A percentile compares a stretch with the other conserved stretches of the same genome.
Evolutionary conservation across 2,113 vertebrate species (phyloP).

Genomic region (Vulpes ferrilata): DNA sequence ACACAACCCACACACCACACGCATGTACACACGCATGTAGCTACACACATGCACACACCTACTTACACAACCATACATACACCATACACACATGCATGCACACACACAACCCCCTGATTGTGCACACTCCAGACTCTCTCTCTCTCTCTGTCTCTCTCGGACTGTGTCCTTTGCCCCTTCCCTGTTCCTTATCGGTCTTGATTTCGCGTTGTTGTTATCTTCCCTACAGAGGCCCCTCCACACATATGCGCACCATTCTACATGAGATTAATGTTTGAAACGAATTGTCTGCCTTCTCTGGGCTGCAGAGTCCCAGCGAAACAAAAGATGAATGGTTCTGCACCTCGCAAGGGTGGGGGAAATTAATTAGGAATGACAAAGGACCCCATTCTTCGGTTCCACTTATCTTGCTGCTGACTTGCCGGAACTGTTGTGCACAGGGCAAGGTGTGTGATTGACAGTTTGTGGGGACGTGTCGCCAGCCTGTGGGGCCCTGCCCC

Average conservation of each 20-base stretch:
- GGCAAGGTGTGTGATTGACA: background rate
- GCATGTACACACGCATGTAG: background rate
- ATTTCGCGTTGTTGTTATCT: conserved; percentile 53
- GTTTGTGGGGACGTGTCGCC: rapidly evolving
- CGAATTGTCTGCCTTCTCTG: conserved; percentile 74
- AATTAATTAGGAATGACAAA: conserved; percentile 78
- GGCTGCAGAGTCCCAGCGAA: conserved; percentile 70
- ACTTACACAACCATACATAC: background rate
- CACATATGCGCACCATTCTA: conserved; percentile 7
- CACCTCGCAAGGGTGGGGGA: conserved; percentile 43
- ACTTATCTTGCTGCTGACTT: background rate
- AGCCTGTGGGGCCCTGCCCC: rapidly evolving
- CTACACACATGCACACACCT: background rate
- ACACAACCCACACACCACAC: background rate
- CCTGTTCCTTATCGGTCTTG: conserved; percentile 2
- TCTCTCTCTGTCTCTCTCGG: background rate
- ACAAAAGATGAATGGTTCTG: conserved; percentile 81
- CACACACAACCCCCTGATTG: background rate
- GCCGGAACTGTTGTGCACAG: rapidly evolving
- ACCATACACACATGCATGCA: too few species aligned
- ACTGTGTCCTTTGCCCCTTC: background rate
- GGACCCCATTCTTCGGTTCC: conserved; percentile 20
- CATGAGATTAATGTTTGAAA: conserved; percentile 81
- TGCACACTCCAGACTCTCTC: background rate
- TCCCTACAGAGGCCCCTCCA: conserved; percentile 32